Conservation (phyloP, 1,140 invertebrate genomes). For the Nixonia krombeini region DNA sequence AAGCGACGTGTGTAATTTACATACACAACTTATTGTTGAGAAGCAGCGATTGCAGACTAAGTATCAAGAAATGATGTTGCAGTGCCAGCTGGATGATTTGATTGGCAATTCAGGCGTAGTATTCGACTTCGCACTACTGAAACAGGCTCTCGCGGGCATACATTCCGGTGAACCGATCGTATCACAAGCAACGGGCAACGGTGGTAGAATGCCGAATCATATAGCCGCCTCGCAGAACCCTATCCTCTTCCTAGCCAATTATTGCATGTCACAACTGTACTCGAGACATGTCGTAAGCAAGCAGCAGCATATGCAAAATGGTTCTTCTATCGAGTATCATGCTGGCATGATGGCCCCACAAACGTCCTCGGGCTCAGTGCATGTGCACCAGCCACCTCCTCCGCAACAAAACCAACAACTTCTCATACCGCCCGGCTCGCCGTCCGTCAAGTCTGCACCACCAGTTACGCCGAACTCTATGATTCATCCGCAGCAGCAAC, state of each 20-base stretch:
- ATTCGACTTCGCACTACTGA: constrained; percentile 77
- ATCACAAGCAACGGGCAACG: constrained; percentile 62
- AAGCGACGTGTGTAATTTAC: constrained; percentile 73
- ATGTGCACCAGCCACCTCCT: constrained; percentile 55
- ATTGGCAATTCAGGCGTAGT: constrained; percentile 77
- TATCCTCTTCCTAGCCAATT: constrained; percentile 80
- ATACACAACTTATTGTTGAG: constrained; percentile 74
- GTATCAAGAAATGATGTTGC: constrained; percentile 81
- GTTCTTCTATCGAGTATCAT: constrained; percentile 73
- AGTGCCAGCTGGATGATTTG: constrained; percentile 80
- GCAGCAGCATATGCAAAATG: constrained; percentile 73
- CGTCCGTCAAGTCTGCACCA: constrained; percentile 59
- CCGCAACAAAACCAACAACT: constrained; percentile 60
- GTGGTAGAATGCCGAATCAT: constrained; percentile 64
- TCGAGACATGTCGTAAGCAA: constrained; percentile 77
- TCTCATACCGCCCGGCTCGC: constrained; percentile 63
- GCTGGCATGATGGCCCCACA: constrained; percentile 59
- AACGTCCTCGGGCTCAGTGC: constrained; percentile 56
- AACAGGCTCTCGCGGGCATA: constrained; percentile 76
- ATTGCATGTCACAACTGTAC: constrained; percentile 82
- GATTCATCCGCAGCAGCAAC: constrained; percentile 62
- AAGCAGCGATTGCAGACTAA: constrained; percentile 77
- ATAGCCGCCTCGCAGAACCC: constrained; percentile 72
- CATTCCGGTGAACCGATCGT: constrained; percentile 73
- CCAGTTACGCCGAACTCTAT: constrained; percentile 61